phyloP scores from a whole-genome alignment of 2,797 vertebrate genomes.

The Acanthornis magna region DNA sequence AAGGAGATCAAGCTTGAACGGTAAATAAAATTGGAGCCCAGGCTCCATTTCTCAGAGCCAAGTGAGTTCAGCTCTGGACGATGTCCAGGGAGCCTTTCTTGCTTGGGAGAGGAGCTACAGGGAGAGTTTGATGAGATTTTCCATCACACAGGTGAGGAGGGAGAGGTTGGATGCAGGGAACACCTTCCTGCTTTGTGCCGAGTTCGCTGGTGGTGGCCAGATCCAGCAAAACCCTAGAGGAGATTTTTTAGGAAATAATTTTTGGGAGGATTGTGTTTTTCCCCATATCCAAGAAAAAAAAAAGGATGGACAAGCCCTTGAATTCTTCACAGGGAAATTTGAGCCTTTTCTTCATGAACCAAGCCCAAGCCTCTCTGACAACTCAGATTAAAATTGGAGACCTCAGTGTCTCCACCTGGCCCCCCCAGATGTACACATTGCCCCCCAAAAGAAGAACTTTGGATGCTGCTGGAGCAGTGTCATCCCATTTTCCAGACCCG shows the following conservation, averaged over 20 bases:
- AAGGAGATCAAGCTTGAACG: not conserved
- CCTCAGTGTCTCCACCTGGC: not conserved
- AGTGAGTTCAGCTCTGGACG: not conserved
- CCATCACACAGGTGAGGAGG: not conserved
- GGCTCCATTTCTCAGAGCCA: not conserved
- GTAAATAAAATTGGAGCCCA: not conserved
- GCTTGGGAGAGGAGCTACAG: not conserved
- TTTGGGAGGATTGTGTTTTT: not conserved
- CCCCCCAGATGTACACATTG: not conserved
- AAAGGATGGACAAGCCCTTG: not conserved
- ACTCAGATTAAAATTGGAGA: not conserved
- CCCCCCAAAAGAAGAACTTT: not conserved
- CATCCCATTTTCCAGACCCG: not conserved
- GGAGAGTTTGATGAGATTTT: not conserved
- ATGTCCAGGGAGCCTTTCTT: not conserved
- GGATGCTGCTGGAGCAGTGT: not conserved
- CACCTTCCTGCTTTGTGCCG: not conserved
- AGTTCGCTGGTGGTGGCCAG: accelerated
- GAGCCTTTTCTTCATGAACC: not conserved
- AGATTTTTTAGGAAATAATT: not conserved
- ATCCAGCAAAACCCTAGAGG: not conserved
- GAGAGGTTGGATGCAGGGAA: not conserved
- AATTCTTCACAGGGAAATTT: not conserved
- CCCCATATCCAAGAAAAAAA: not conserved
- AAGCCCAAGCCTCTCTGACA: not conserved